phyloP scores from a whole-genome alignment of 2,797 vertebrate genomes.

The Chelon auratus region DNA sequence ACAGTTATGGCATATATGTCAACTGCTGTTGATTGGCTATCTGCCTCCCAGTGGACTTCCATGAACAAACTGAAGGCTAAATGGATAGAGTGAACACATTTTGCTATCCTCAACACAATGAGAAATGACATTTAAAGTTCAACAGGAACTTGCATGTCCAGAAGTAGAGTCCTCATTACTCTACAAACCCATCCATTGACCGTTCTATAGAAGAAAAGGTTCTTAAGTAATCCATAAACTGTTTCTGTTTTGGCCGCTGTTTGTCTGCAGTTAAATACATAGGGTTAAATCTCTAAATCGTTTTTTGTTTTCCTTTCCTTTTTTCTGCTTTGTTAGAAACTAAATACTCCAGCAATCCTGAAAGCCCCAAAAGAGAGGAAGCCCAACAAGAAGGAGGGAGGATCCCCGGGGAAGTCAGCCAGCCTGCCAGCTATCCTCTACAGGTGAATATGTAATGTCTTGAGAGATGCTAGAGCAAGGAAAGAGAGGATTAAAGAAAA shows the following conservation, averaged over 20 bases:
- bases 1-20: not conserved
- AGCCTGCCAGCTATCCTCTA: conserved; percentile 93
- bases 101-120: not conserved
- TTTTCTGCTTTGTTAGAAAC: conserved; percentile 84
- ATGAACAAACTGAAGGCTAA: not conserved
- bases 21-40: not conserved
- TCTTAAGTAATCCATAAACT: not conserved
- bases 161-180: not conserved
- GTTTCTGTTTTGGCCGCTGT: no score
- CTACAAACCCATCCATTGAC: not conserved
- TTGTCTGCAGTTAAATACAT: no score
- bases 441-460: conserved; percentile 81
- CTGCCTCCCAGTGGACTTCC: not conserved
- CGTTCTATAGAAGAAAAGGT: not conserved
- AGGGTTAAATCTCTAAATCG: no score
- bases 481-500: not conserved
- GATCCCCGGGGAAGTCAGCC: conserved; percentile 89
- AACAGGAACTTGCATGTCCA: not conserved
- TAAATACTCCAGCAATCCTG: conserved; percentile 92
- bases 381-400: conserved; percentile 97
- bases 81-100: not conserved
- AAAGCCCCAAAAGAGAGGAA: conserved; percentile 97
- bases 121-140: not conserved
- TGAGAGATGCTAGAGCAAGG: not conserved
- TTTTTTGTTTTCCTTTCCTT: not conserved